Percentiles rank a stretch among this genome's conserved stretches.
These are phyloP conservation scores for Bergia sp. DNA, from an alignment of 92 coral and sea anemone genomes.

Conservation along the genomic window DNA sequence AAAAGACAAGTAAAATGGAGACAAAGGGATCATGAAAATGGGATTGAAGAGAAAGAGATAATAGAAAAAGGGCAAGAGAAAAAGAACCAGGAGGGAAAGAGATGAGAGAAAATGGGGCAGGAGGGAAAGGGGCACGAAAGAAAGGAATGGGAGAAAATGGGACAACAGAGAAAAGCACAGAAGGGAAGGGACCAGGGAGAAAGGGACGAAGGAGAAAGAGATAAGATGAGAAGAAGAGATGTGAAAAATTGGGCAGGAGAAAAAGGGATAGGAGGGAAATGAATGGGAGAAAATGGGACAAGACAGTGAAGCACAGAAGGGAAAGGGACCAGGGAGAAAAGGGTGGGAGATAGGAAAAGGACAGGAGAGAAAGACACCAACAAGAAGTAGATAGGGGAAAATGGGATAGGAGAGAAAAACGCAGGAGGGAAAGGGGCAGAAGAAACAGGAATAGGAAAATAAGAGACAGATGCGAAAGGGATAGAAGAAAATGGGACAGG, in stretches of 20 bases:
- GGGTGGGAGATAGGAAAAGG: too few species aligned
- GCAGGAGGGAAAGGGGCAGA: too few species aligned
- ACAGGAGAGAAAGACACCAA: not conserved
- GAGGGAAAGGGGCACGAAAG: not conserved
- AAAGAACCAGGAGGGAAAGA: not conserved
- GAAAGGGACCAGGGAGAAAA: too few species aligned
- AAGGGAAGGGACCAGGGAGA: not conserved
- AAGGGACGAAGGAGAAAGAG: not conserved
- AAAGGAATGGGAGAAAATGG: not conserved
- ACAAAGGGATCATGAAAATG: not conserved
- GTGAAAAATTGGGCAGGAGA: not conserved
- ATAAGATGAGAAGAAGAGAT: not conserved
- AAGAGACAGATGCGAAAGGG: too few species aligned
- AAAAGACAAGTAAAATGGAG: not conserved
- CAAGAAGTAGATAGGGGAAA: not conserved
- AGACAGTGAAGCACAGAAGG: too few species aligned
- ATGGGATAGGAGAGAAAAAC: too few species aligned
- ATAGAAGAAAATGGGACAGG: too few species aligned
- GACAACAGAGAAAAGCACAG: not conserved
- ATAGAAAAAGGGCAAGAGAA: not conserved
- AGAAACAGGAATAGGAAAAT: too few species aligned
- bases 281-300: too few species aligned
- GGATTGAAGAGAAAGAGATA: not conserved
- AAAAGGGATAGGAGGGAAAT: not conserved
- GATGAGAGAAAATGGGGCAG: not conserved